phyloP scores from a whole-genome alignment of 53 echinoderm and acorn worm species.

The Pentamera pediparva region DNA sequence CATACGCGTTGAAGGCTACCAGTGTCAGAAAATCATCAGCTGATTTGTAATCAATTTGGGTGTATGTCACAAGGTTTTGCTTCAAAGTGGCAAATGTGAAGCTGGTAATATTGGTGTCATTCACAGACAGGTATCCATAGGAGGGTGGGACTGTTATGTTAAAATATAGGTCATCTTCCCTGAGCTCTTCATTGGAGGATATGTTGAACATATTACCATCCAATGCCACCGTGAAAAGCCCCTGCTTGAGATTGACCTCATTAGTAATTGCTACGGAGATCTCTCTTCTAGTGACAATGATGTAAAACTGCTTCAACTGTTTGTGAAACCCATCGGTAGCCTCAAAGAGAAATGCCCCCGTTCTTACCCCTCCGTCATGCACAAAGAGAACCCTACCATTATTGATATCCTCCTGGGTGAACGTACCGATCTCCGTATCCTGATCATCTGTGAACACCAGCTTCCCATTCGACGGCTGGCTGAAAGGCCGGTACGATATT shows the following conservation, averaged over 20 bases:
- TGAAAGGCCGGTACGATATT: conserved; percentile 54
- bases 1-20: conserved; percentile 52
- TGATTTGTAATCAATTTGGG: conserved; percentile 58
- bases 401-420: conserved; percentile 82
- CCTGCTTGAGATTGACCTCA: conserved; percentile 60
- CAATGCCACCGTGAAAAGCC: conserved; percentile 46
- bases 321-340: conserved; percentile 73
- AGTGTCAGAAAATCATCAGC: conserved; percentile 50
- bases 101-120: conserved; percentile 27
- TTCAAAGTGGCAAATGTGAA: conserved; percentile 66
- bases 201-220: conserved; percentile 46
- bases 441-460: conserved; percentile 41
- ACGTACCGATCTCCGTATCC: conserved; percentile 22
- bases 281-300: conserved; percentile 54
- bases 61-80: conserved; percentile 51
- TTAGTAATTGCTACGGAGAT: conserved; percentile 25
- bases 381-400: conserved; percentile 53
- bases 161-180: conserved; percentile 38
- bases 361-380: conserved; percentile 58
- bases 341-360: conserved; percentile 62
- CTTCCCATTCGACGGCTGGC: conserved; percentile 69
- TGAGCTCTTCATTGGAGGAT: conserved; percentile 60
- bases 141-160: conserved; percentile 59
- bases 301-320: conserved; percentile 75
- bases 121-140: conserved; percentile 63